Percentiles rank a stretch among this genome's conserved stretches.
phyloP scores from a whole-genome alignment of 2,797 vertebrate species.

The Triplophysa yarkandensis region DNA sequence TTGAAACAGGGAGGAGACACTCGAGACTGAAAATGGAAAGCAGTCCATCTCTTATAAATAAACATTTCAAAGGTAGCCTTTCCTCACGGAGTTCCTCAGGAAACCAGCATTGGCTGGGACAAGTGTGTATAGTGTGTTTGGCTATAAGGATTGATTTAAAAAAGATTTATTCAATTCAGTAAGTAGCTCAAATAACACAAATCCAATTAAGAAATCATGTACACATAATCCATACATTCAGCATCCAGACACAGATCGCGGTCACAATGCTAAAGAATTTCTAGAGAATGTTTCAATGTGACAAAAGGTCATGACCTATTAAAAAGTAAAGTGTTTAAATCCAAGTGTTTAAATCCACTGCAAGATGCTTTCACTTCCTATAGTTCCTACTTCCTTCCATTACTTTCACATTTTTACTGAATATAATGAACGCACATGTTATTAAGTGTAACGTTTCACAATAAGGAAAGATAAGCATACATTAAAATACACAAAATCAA shows the following conservation, averaged over 20 bases:
- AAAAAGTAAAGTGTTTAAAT: background rate
- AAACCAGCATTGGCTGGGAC: background rate
- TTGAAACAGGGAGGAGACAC: background rate
- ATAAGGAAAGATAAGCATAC: too few relatives aligned
- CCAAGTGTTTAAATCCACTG: background rate
- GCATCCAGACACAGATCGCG: background rate
- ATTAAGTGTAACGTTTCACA: too few relatives aligned
- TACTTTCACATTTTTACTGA: conserved; percentile 12
- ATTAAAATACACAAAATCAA: too few relatives aligned
- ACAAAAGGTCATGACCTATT: background rate
- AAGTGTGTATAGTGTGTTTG: background rate
- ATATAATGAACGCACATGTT: too few relatives aligned
- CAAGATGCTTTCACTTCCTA: too few relatives aligned
- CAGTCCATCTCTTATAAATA: conserved; percentile 6
- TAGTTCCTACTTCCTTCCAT: conserved; percentile 9
- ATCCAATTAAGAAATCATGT: background rate
- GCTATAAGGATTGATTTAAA: background rate
- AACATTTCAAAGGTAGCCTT: conserved; percentile 16
- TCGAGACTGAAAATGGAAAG: conserved; percentile 4
- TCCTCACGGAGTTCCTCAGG: conserved; percentile 27
- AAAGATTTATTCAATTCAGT: background rate
- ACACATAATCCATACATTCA: background rate
- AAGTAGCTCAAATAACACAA: too few relatives aligned
- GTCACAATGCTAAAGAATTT: background rate
- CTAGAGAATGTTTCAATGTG: too few relatives aligned